A percentile compares a stretch with the other conserved stretches of the same genome.
phyloP scores from a whole-genome alignment of 2,888 invertebrate species.

The Charanyca ferruginea region DNA sequence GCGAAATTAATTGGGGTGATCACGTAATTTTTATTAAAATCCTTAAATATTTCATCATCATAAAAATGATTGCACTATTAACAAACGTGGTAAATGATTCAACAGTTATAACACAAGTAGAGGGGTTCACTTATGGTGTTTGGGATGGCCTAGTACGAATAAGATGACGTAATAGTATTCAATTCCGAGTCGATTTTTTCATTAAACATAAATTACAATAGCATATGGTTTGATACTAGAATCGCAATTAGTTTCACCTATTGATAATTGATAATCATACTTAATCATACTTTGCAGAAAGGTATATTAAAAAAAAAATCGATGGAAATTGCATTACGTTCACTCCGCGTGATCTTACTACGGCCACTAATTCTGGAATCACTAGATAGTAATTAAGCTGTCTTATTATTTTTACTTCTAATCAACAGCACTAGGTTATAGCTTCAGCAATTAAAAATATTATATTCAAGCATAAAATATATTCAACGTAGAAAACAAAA shows the following conservation, averaged over 20 bases:
- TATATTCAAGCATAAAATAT: slow-evolving; percentile 13
- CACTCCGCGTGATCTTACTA: neutral
- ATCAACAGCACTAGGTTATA: slow-evolving; percentile 13
- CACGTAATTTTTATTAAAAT: slow-evolving; percentile 14
- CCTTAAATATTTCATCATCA: slow-evolving; percentile 22
- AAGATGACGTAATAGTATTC: too few relatives aligned
- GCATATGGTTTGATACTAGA: too few relatives aligned
- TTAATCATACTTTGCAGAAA: too few relatives aligned
- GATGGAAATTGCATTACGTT: neutral
- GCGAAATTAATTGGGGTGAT: slow-evolving; percentile 36
- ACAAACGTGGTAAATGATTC: neutral
- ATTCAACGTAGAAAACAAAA: slow-evolving; percentile 21
- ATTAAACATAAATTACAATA: too few relatives aligned
- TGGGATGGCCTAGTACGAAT: neutral
- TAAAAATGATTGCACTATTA: slow-evolving; percentile 26
- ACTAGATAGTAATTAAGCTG: slow-evolving; percentile 18
- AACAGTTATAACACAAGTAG: neutral
- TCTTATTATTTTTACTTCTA: too few relatives aligned
- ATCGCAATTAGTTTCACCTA: too few relatives aligned
- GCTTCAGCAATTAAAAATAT: neutral
- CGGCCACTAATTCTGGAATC: neutral
- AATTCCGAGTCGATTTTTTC: too few relatives aligned
- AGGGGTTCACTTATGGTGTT: neutral
- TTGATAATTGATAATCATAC: too few relatives aligned
- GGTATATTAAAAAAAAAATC: too few relatives aligned